Conservation (phyloP, 2,797 vertebrate species). For the Eulemur rubriventer region DNA sequence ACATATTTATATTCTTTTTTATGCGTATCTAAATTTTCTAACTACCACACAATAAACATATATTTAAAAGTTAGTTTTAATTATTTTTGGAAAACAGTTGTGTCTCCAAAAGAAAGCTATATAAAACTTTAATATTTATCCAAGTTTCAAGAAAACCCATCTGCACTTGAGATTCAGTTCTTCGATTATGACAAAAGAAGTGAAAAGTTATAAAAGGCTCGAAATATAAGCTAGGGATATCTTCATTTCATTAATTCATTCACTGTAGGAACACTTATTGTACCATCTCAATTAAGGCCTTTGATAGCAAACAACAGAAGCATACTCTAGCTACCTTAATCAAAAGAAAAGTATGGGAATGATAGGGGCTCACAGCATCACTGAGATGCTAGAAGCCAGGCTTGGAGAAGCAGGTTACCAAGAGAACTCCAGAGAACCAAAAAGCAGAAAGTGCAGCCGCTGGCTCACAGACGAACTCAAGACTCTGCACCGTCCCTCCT, state of each 20-base stretch:
- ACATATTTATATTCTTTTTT: slow-evolving; percentile 19
- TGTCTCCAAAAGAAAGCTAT: background rate
- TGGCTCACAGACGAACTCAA: background rate
- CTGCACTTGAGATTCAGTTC: background rate
- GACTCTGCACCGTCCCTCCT: fast-evolving
- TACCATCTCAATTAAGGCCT: background rate
- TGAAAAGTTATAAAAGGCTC: background rate
- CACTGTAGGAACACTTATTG: background rate
- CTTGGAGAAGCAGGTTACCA: background rate
- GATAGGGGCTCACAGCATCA: background rate
- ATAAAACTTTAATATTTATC: slow-evolving; percentile 22
- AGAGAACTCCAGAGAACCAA: background rate
- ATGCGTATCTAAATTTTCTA: background rate
- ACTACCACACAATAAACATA: background rate
- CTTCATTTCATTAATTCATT: background rate
- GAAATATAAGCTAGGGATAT: background rate
- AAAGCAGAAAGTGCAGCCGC: background rate
- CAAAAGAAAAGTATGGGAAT: background rate
- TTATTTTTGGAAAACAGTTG: background rate
- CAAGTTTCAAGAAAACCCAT: slow-evolving; percentile 13
- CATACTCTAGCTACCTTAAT: background rate
- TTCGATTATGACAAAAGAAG: background rate
- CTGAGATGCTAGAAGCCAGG: background rate
- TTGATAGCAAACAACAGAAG: background rate
- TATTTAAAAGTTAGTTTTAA: background rate